A percentile compares a stretch with the other conserved stretches of the same genome.
phyloP scores from a whole-genome alignment of 1,140 invertebrate genomes.

The Eulimnadia texana region DNA sequence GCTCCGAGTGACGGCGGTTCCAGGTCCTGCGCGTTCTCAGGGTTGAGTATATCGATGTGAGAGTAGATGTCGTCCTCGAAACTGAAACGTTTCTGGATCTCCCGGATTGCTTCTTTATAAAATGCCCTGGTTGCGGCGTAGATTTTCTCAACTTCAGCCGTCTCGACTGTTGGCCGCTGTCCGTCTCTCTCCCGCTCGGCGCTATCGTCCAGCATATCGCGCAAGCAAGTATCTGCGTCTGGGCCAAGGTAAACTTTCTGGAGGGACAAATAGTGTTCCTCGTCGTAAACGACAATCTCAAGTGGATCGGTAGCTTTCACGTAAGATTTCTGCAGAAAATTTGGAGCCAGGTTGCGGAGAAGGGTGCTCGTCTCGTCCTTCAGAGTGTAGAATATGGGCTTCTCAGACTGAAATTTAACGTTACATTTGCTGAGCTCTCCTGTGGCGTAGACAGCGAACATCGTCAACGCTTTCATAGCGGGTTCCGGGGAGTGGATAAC shows the following conservation, averaged over 20 bases:
- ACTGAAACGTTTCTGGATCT: constrained; percentile 3
- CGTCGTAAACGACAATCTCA: neutral
- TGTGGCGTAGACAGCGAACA: neutral
- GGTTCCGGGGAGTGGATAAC: neutral
- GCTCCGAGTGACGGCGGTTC: neutral
- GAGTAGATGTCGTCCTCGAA: neutral
- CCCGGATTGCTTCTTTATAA: neutral
- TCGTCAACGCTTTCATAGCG: neutral
- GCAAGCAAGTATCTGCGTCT: neutral
- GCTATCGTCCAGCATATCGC: neutral
- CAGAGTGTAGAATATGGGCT: too few species aligned
- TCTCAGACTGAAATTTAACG: too few species aligned
- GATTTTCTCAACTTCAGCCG: neutral
- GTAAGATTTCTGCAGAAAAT: too few species aligned
- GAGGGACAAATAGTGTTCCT: neutral
- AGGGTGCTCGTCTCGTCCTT: neutral
- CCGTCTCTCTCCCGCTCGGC: neutral
- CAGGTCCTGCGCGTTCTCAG: neutral
- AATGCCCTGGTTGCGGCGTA: neutral
- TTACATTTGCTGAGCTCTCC: too few species aligned
- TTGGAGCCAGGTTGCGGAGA: too few species aligned
- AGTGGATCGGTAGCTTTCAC: too few species aligned
- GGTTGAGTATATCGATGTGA: neutral
- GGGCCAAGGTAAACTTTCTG: neutral
- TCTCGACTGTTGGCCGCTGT: neutral